phyloP scores from a whole-genome alignment of 2,113 vertebrate species.

The Glaucomys volans region DNA sequence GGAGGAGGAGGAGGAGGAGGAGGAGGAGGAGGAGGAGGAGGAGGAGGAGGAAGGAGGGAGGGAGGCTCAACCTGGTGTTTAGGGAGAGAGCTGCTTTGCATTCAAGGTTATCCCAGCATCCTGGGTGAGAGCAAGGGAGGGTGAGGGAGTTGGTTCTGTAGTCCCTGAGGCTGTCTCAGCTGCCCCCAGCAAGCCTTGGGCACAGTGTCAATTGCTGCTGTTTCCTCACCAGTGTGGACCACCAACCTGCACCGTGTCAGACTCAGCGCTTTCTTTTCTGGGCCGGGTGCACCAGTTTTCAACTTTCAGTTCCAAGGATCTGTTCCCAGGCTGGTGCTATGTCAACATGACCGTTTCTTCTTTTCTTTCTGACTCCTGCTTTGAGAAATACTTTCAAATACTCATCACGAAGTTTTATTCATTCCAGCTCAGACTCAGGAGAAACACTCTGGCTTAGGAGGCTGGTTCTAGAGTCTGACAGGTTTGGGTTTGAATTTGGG shows the following conservation, averaged over 20 bases:
- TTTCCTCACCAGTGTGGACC: not conserved
- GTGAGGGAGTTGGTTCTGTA: not conserved
- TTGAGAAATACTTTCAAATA: not conserved
- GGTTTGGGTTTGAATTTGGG: not conserved
- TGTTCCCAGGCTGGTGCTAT: not conserved
- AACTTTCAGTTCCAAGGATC: constrained; percentile 32
- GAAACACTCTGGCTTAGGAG: not conserved
- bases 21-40: no score
- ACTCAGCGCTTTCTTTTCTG: not conserved
- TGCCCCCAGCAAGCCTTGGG: not conserved
- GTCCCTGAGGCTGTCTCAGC: not conserved
- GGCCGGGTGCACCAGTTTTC: not conserved
- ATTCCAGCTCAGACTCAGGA: not conserved
- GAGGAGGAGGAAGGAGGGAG: no score
- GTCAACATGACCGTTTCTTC: not conserved
- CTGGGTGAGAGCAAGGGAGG: no score
- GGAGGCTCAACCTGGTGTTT: not conserved
- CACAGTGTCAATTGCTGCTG: not conserved
- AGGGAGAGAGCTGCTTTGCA: not conserved
- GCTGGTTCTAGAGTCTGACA: not conserved
- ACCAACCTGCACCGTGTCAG: not conserved
- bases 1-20: no score
- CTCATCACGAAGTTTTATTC: not conserved
- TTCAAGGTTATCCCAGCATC: not conserved
- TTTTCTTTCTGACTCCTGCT: not conserved